Percentiles rank a stretch among this genome's conserved stretches.
phyloP scores from a whole-genome alignment of 2,113 vertebrate genomes.

The Phrynosoma blainvillii region DNA sequence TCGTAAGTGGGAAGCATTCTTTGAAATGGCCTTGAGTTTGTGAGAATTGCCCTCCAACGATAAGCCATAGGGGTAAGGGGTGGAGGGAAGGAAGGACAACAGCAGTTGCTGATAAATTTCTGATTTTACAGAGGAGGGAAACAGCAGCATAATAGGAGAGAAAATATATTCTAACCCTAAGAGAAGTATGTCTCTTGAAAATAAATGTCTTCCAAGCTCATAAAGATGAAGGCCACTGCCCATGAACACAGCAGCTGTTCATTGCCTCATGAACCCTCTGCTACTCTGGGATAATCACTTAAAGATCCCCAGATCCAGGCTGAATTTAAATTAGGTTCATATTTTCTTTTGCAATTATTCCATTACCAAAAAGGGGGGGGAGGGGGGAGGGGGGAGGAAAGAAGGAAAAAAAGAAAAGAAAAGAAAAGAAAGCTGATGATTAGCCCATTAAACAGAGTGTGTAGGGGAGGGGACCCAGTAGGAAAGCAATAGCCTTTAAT shows the following conservation, averaged over 20 bases:
- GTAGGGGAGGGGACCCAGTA: slow-evolving; percentile 53
- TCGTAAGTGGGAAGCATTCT: slow-evolving; percentile 8
- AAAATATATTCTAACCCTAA: slow-evolving; percentile 44
- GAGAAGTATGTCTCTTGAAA: slow-evolving; percentile 72
- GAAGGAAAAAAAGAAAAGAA: fast-evolving
- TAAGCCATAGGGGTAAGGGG: neutral
- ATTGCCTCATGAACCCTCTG: slow-evolving; percentile 73
- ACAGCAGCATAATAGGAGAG: slow-evolving; percentile 42
- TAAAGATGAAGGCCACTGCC: slow-evolving; percentile 75
- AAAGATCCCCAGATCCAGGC: slow-evolving; percentile 75
- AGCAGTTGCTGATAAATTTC: slow-evolving; percentile 55
- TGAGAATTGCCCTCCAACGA: slow-evolving; percentile 35
- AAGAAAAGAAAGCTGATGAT: slow-evolving; percentile 64
- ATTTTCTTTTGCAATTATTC: slow-evolving; percentile 79
- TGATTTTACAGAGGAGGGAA: slow-evolving; percentile 42
- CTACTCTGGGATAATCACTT: slow-evolving; percentile 78
- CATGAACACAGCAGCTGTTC: slow-evolving; percentile 77
- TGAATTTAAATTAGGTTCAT: slow-evolving; percentile 81
- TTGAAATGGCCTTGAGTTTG: slow-evolving; percentile 47
- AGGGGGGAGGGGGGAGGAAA: neutral
- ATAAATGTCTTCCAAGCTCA: slow-evolving; percentile 72
- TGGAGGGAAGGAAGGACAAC: slow-evolving; percentile 15
- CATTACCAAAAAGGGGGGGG: slow-evolving; percentile 55
- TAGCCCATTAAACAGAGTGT: slow-evolving; percentile 74
- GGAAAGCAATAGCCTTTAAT: slow-evolving; percentile 80